Evolutionary conservation across 2,888 invertebrate species (phyloP).

Genomic region (Itoplectis maculator): DNA sequence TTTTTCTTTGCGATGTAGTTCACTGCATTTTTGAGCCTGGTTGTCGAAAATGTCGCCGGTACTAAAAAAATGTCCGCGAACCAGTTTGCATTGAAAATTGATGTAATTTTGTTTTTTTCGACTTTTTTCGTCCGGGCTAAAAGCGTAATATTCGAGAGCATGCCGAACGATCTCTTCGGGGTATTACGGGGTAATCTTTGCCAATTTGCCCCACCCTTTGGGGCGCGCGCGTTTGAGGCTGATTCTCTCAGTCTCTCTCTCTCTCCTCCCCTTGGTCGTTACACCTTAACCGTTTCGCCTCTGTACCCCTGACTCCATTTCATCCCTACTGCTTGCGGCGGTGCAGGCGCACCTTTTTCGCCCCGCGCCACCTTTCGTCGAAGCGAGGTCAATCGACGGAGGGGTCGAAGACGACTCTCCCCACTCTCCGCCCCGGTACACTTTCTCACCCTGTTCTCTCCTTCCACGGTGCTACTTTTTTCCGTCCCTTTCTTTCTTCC

Average conservation of each 20-base stretch:
- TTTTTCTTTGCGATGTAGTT: too few relatives aligned
- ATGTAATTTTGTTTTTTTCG: not conserved
- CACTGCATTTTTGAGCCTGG: too few relatives aligned
- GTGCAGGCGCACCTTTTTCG: slow-evolving; percentile 64
- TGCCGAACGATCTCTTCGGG: slow-evolving; percentile 22
- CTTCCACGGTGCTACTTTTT: slow-evolving; percentile 30
- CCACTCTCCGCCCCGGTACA: slow-evolving; percentile 36
- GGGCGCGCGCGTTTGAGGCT: not conserved
- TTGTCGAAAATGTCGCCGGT: too few relatives aligned
- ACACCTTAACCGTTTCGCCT: slow-evolving; percentile 63
- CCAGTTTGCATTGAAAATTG: not conserved
- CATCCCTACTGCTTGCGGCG: slow-evolving; percentile 64
- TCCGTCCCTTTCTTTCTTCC: not conserved
- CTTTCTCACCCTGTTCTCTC: slow-evolving; percentile 59
- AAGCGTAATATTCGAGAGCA: slow-evolving; percentile 16
- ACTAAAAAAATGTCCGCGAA: not conserved
- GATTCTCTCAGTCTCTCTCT: slow-evolving; percentile 26
- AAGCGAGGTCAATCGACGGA: slow-evolving; percentile 84
- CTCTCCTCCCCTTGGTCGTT: slow-evolving; percentile 50
- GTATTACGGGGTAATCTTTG: slow-evolving; percentile 65
- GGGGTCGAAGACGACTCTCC: slow-evolving; percentile 67
- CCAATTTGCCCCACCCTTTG: slow-evolving; percentile 63
- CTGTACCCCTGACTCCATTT: slow-evolving; percentile 67
- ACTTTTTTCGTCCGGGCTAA: slow-evolving; percentile 2
- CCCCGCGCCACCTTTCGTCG: slow-evolving; percentile 74